Base-by-base conservation (phyloP, 2,888 invertebrate genomes). In the Cantharis rufa region DNA sequence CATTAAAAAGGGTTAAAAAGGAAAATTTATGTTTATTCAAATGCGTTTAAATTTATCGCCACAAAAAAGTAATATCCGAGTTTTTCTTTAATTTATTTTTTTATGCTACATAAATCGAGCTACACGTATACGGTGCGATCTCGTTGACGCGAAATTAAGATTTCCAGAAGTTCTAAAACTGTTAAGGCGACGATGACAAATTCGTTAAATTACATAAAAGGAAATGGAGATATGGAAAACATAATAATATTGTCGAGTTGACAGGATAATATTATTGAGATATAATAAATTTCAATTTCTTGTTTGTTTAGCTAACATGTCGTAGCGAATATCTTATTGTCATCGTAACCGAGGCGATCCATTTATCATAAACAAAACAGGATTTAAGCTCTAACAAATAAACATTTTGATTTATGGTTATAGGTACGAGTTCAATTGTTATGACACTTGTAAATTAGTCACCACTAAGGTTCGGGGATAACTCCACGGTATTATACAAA, bases 391-490 rank as follows among this genome's bases (percentile, higher is more conserved):
- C 15, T 68, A 66, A 71, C 70, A 63, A 75, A 75, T 75, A 66
- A 64, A 69, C 63, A 63, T 63, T 71, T 72, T 78, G 82, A 83
- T 83, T 82, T 83, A 83, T 83, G 76, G 72, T 28, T 70, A 79
- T 78, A 78, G 75, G 79, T 79, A 79, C 77, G 72, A 64, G 81
- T 79, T 80, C 80, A 79, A 81, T 83, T 83, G 82, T 83, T 83
- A 82, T 82, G 83, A 82, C 83, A 82, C 81, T 81, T 81, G 82
- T 82, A 83, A 83, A 83, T 82, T 83, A 82, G 83, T 82, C 79
- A 80, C 81, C 79, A 78, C 64, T 66, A 66, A 76, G 80, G 71
- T 70, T 69, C 62, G 77, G 74, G 27, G 74, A 72, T 72, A 81
- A 78, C 80, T 80, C 79, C 77, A 78, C 76, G 80, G 79, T 70